These are phyloP conservation scores for Centropristis striata DNA, from an alignment of 2,113 vertebrate genomes.

Conservation along the genomic window DNA sequence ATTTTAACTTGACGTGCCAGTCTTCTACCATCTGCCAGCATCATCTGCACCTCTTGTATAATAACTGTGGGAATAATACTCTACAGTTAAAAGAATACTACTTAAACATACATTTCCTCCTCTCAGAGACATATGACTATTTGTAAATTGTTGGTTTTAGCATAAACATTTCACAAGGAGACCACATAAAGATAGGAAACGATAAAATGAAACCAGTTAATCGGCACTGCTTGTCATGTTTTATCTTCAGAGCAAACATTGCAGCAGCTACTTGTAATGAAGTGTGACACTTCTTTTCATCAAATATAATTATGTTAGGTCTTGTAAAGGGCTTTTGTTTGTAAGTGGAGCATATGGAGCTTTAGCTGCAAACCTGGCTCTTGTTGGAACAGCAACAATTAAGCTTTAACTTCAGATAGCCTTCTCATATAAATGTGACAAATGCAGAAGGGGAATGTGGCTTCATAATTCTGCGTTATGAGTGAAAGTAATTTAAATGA, in stretches of 20 bases:
- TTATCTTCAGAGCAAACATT: background rate
- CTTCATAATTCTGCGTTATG: background rate
- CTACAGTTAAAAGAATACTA: background rate
- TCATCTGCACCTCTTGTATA: too few relatives aligned
- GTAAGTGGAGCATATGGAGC: background rate
- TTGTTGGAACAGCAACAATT: background rate
- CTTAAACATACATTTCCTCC: background rate
- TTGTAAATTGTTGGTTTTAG: background rate
- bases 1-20: too few relatives aligned
- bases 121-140: background rate
- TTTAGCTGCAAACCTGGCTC: background rate
- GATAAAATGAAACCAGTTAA: background rate
- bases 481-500: background rate
- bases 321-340: background rate
- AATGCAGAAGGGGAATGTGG: conserved; percentile 1
- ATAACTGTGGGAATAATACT: background rate
- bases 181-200: background rate
- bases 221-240: background rate
- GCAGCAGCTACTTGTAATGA: background rate
- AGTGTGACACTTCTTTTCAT: background rate
- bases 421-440: background rate
- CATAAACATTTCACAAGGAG: background rate
- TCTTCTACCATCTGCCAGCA: too few relatives aligned
- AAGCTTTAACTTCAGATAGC: background rate
- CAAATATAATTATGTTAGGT: background rate